Percentiles rank a stretch among this genome's conserved stretches.
phyloP scores from a whole-genome alignment of 2,797 vertebrate genomes.

The Poliocrania exsul region DNA sequence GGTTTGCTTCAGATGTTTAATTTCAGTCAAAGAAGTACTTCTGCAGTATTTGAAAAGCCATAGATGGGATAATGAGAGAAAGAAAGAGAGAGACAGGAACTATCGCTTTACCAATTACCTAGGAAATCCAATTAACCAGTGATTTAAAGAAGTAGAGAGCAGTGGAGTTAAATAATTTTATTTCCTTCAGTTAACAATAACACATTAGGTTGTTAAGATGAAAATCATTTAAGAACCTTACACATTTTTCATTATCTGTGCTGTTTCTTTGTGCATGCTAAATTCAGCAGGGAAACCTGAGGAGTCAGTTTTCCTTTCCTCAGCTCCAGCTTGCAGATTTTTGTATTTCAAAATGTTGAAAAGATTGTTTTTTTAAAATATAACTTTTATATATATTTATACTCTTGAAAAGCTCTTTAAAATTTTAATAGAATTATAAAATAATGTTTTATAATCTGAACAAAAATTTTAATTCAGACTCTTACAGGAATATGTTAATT shows the following conservation, averaged over 20 bases:
- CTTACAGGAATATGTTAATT: neutral
- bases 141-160: conserved; percentile 1
- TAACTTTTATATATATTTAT: neutral
- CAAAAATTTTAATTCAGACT: neutral
- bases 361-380: neutral
- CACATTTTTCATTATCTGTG: neutral
- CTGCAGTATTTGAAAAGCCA: neutral
- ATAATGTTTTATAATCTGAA: neutral
- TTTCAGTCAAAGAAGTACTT: neutral
- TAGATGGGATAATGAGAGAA: neutral
- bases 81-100: neutral
- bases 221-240: neutral
- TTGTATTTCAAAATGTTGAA: neutral
- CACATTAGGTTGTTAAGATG: neutral
- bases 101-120: conserved; percentile 9
- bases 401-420: neutral
- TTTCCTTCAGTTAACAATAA: conserved; percentile 25
- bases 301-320: neutral
- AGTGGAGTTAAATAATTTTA: conserved; percentile 9
- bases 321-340: neutral
- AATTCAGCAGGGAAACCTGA: neutral
- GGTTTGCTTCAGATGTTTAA: neutral
- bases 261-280: neutral
- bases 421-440: neutral
- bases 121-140: conserved; percentile 24